These are phyloP conservation scores for Lerista edwardsae DNA, from an alignment of 2,797 vertebrate genomes.

Conservation along the genomic window DNA sequence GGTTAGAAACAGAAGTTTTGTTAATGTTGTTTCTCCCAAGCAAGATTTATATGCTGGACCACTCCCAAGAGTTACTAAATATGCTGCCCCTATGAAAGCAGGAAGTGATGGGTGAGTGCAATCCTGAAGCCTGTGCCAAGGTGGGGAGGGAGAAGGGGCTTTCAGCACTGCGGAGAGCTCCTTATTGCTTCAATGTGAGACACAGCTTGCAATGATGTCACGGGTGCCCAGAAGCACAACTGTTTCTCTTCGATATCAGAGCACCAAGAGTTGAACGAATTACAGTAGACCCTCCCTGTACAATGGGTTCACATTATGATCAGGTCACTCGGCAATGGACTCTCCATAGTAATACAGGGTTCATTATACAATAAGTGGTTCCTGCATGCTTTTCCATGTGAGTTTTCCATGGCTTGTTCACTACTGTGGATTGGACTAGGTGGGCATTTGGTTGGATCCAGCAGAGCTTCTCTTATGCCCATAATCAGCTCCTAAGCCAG, in stretches of 20 bases:
- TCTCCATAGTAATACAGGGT: too few species aligned
- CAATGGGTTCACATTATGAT: too few species aligned
- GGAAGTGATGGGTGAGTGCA: background rate
- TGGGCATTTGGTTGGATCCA: too few species aligned
- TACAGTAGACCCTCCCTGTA: background rate
- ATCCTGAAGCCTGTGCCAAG: background rate
- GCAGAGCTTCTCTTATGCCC: too few species aligned
- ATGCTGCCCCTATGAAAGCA: background rate
- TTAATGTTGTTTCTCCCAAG: background rate
- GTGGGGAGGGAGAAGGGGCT: background rate
- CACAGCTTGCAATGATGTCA: background rate
- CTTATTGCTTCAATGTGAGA: background rate
- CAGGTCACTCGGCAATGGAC: too few species aligned
- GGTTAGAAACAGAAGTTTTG: background rate
- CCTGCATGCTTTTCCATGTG: too few species aligned
- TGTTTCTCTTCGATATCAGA: background rate
- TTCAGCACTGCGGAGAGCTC: constrained; percentile 15
- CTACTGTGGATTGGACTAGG: too few species aligned
- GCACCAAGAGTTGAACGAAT: background rate
- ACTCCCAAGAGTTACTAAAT: background rate
- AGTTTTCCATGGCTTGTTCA: too few species aligned
- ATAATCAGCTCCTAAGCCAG: too few species aligned
- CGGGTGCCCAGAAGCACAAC: background rate
- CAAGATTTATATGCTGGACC: background rate
- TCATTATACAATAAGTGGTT: too few species aligned